Conservation (phyloP, 2,113 vertebrate genomes). For the Manacus vitellinus region DNA sequence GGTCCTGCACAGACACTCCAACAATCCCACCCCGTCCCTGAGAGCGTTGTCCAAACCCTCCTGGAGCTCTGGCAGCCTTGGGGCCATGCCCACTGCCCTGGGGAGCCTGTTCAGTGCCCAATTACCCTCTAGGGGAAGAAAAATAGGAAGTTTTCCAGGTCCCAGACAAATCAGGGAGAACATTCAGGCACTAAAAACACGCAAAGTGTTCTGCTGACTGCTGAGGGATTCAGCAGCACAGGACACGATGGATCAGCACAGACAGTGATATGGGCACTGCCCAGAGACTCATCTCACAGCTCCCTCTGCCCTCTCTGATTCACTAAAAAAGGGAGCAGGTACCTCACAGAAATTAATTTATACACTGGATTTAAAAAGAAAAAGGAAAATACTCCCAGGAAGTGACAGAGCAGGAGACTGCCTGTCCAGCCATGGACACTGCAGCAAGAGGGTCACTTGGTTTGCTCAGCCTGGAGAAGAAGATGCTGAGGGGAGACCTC, state of each 20-base stretch:
- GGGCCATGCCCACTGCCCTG: background rate
- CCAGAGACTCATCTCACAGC: background rate
- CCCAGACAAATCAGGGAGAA: background rate
- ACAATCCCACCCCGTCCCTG: background rate
- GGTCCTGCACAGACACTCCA: too few species aligned
- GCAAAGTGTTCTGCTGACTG: background rate
- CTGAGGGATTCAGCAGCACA: background rate
- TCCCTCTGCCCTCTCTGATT: background rate
- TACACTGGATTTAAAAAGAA: too few species aligned
- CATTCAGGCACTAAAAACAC: fast-evolving
- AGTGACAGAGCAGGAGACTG: background rate
- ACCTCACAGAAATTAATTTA: background rate
- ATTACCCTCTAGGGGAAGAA: background rate
- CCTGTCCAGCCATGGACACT: background rate
- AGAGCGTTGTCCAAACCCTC: fast-evolving
- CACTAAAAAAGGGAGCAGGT: background rate
- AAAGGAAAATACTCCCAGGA: background rate
- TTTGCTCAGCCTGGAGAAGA: background rate
- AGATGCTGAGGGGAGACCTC: background rate
- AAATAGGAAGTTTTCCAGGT: background rate
- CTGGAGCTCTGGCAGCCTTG: background rate
- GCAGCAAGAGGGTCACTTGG: background rate
- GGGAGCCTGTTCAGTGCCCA: background rate
- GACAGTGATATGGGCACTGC: fast-evolving
- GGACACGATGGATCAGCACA: background rate